Evolutionary conservation across 2,888 invertebrate genomes (phyloP), one percentile per base, ranked within the genome.

Genomic region (Hybos culiciformis): DNA sequence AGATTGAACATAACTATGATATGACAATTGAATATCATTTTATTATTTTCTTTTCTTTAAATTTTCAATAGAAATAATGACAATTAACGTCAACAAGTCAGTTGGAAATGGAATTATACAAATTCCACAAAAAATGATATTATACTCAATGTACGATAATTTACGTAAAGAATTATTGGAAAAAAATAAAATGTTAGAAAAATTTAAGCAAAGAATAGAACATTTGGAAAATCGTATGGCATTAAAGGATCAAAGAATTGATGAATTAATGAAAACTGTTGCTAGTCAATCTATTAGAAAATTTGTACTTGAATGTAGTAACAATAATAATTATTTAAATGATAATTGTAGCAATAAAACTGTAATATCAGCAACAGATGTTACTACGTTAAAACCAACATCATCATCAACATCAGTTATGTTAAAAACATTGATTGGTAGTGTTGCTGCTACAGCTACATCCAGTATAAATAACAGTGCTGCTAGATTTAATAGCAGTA

Each of bases 41-140:
- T n/a, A n/a, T n/a, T n/a, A n/a, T n/a, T n/a, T n/a, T n/a, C n/a
- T n/a, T n/a, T n/a, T n/a, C n/a, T n/a, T n/a, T n/a, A n/a, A n/a
- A n/a, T n/a, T n/a, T n/a, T n/a, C n/a, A n/a, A n/a, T 29, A 29
- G 63, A 63, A 40, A 48, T 63, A 1, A 53, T 63, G 37, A 56
- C 52, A 18, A 53, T 65, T 0, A 53, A 58, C 29, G 51, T 63
- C 0, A 63, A 53, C 24, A 61, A 62, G 36, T 56, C 57, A 46
- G 46, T 64, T 11, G 64, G 64, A 19, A 64, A 65, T 46, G 62
- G 53, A 18, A 55, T 65, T n/a, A 56, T 63, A 1, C 61, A 65
- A 39, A 54, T 63, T 14, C 62, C 63, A 2, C 64, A 65, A 26
- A 63, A 65, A 50, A 65, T 65, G 64, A 62, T 65, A 37, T 48